Percentiles rank a stretch among this genome's conserved stretches.
Conservation (phyloP, 2,113 vertebrate species). For the Ondatra zibethicus region DNA sequence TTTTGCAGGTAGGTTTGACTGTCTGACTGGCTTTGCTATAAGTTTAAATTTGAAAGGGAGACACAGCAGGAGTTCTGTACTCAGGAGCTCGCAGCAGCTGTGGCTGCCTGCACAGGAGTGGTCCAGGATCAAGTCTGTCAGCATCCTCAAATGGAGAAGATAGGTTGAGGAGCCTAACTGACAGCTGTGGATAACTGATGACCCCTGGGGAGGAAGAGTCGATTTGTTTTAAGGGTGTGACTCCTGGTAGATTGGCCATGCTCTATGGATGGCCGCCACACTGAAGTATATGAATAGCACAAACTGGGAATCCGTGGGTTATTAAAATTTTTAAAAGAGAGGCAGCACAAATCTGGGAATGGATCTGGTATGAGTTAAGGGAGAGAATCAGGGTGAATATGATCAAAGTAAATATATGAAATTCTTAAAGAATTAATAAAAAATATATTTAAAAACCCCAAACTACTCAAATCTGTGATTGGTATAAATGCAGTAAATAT, state of each 20-base stretch:
- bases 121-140: background rate
- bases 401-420: background rate
- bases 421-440: background rate
- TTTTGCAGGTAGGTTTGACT: slow-evolving; percentile 32
- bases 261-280: background rate
- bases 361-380: background rate
- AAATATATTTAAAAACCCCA: background rate
- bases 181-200: background rate
- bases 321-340: background rate
- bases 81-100: background rate
- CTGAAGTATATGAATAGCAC: background rate
- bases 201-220: background rate
- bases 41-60: slow-evolving; percentile 15
- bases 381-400: background rate
- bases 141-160: background rate
- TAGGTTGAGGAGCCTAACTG: background rate
- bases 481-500: background rate
- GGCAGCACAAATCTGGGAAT: background rate
- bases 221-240: background rate
- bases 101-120: background rate
- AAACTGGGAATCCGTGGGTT: background rate
- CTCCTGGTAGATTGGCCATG: background rate
- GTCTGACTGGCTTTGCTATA: slow-evolving; percentile 35
- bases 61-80: background rate
- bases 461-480: background rate